Conservation (phyloP, 2,797 vertebrate genomes). For the Tenualosa thibaudeaui region DNA sequence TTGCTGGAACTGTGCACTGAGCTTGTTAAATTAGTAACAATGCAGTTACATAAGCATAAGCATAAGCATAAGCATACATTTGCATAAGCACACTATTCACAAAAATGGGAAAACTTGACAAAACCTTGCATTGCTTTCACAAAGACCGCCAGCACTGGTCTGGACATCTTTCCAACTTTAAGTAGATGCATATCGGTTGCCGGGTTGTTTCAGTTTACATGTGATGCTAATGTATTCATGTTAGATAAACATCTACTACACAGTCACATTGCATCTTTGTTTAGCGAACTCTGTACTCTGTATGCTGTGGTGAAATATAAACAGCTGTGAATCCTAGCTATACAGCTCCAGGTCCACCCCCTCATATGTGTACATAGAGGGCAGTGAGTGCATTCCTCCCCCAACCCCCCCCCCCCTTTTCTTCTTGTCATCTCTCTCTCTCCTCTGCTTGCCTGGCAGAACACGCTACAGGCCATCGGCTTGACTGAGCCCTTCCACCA, state of each 20-base stretch:
- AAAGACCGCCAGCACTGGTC: not conserved
- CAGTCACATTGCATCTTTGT: not conserved
- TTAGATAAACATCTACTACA: not conserved
- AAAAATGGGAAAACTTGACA: not conserved
- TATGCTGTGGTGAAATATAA: not conserved
- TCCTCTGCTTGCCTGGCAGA: not conserved
- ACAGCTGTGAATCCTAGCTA: not conserved
- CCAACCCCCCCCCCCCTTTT: not conserved
- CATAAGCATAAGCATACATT: no score
- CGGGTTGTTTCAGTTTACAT: not conserved
- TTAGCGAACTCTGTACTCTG: not conserved
- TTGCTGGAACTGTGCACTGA: not conserved
- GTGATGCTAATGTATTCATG: not conserved
- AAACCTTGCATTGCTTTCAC: not conserved
- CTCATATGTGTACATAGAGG: not conserved
- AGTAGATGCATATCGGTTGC: not conserved
- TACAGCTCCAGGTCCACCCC: not conserved
- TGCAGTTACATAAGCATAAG: not conserved
- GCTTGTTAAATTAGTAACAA: not conserved
- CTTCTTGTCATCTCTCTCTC: not conserved
- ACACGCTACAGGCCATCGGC: not conserved
- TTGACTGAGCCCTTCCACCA: slow-evolving; percentile 12
- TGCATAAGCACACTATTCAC: not conserved
- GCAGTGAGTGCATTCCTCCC: slow-evolving; percentile 14
- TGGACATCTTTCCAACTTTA: not conserved